Base-by-base conservation (phyloP, 2,113 vertebrate genomes). In the Oreotragus oreotragus region DNA sequence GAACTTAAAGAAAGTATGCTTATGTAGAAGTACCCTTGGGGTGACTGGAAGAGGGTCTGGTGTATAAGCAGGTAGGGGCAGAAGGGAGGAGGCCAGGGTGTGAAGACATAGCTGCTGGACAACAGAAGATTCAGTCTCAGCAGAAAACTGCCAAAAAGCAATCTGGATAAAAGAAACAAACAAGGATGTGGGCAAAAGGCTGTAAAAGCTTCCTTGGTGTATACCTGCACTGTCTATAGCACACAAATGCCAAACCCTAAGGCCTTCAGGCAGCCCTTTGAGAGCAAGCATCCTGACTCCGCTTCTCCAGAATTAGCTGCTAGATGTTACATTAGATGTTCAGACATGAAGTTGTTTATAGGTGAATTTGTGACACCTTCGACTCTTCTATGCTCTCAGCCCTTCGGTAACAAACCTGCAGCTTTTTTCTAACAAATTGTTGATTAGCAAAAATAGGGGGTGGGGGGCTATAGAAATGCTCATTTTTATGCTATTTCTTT, bases 131-230 rank as follows among this genome's bases (percentile, higher is more conserved):
- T 96, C 99, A 99, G 97, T 99, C 99, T 23, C 99, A 99, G 98
- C 99, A 99, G 98, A 99, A 99, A 98, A 99, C 99, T 96, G 99
- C 99, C 98, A 99, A 99, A 99, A 99, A 99, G 97, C 99, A 99
- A 99, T 99, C 99, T 21, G 99, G 99, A 97, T 98, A 99, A 96
- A 99, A 99, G 98, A 99, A 99, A 98, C 99, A 99, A 95, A 12
- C 99, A 99, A 99, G 99, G 99, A 93, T 99, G 99, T 95, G 99
- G 99, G 98, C 99, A 99, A 99, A 99, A 99, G 98, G 99, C 99
- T 70, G 99, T 99, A 81, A 99, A 99, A 98, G 99, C 99, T 98
- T 99, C 99, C 84, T 99, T 99, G 98, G 99, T 99, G 97, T 99
- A 99, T 95, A 99, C 99, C 53, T 99, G 99, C 98, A 98, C 99